These are phyloP conservation scores for Eudemis profundana DNA, from an alignment of 2,888 invertebrate species.

Conservation along the genomic window DNA sequence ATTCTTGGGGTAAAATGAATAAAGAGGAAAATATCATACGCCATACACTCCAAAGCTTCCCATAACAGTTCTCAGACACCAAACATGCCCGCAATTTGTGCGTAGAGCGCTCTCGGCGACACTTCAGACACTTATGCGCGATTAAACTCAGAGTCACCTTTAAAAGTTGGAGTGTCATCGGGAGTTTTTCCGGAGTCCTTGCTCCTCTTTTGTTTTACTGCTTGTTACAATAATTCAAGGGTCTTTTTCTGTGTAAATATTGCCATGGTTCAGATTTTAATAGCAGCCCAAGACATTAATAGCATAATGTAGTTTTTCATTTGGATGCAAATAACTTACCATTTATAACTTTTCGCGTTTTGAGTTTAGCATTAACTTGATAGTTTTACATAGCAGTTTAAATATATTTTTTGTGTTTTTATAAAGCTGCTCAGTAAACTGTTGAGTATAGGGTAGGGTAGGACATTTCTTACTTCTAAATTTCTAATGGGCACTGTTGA, in stretches of 20 bases:
- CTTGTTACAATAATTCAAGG: not conserved
- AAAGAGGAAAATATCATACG: slow-evolving; percentile 26
- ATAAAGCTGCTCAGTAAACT: too few relatives aligned
- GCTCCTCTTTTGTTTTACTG: slow-evolving; percentile 18
- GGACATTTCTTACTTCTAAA: too few relatives aligned
- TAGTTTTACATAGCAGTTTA: too few relatives aligned
- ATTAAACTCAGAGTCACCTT: slow-evolving; percentile 41
- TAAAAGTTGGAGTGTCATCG: slow-evolving; percentile 37
- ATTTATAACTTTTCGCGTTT: too few relatives aligned
- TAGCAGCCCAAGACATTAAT: too few relatives aligned
- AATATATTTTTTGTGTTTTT: too few relatives aligned
- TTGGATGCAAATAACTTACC: too few relatives aligned
- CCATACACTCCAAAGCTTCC: slow-evolving; percentile 25
- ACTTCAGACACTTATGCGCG: slow-evolving; percentile 48
- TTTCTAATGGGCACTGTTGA: too few relatives aligned
- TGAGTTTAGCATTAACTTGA: too few relatives aligned
- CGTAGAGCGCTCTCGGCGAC: slow-evolving; percentile 53
- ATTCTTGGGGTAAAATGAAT: not conserved
- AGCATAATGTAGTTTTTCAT: too few relatives aligned
- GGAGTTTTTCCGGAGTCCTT: slow-evolving; percentile 27
- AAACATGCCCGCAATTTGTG: slow-evolving; percentile 59
- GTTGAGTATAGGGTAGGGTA: too few relatives aligned
- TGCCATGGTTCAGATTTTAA: too few relatives aligned
- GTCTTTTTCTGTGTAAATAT: not conserved
- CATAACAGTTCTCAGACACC: slow-evolving; percentile 52